Base-by-base conservation (phyloP, 1,140 invertebrate species). In the Papilio xuthus region DNA sequence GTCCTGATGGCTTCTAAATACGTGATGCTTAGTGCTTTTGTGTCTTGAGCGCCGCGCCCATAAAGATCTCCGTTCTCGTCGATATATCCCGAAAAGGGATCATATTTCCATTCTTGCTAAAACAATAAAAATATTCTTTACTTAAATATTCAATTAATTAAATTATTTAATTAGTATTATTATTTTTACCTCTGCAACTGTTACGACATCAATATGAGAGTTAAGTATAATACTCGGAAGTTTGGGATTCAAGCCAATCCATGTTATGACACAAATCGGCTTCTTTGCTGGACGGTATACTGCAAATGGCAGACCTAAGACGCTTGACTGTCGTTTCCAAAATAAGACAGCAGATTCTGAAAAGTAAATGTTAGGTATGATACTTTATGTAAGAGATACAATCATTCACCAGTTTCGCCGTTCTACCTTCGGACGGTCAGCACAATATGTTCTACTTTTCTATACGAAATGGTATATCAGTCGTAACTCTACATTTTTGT, bases 191-290 rank as follows among this genome's bases (percentile, higher is more conserved):
- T 94, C 92, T 88, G 96, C 97, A 0, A 97, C 98, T 15, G 97
- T 97, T 3, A 99, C 98, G n/a, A 99, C 98, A 94, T 99, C 98
- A 95, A 97, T 98, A 84, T 99, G 98, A 15, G 97, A 98, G 88
- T 99, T 99, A 0, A 99, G 95, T 80, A 99, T 88, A 69, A 99
- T 95, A 7, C 97, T 95, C 7, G 96, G 95, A 69, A 97, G 88
- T 0, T 94, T 83, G 0, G 97, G 96, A 18, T 97, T 91, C 0
- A 87, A 94, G 69, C 98, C 98, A 75, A 86, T 81, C 96, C 97
- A 97, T 73, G 97, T 98, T 80, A 99, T 95, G 8, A 99, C 93
- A 23, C 97, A 95, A 70, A 98, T 95, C 1, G 97, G 97, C 88
- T 82, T 92, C 0, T 83, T 86, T 8, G 78, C 82, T 0, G 87